phyloP scores from a whole-genome alignment of 2,888 invertebrate species.

The Pristionchus mayeri region DNA sequence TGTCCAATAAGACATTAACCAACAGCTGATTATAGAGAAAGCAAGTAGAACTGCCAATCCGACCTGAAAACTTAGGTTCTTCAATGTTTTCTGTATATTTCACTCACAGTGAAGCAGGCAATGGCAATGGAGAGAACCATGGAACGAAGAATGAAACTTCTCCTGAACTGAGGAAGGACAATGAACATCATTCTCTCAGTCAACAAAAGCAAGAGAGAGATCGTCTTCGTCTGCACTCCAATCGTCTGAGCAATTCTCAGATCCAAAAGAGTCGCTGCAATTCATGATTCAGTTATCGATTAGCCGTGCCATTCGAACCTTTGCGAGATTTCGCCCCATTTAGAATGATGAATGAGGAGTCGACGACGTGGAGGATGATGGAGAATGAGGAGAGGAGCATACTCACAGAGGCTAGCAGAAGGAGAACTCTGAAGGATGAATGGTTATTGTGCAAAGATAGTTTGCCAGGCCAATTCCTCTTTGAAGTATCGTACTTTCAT shows the following conservation, averaged over 20 bases:
- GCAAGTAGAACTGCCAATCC: neutral
- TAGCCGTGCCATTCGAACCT: neutral
- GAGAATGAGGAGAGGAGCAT: neutral
- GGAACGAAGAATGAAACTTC: neutral
- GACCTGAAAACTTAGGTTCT: neutral
- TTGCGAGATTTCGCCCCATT: neutral
- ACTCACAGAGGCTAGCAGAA: neutral
- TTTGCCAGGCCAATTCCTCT: no score
- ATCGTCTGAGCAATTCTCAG: neutral
- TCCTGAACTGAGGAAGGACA: neutral
- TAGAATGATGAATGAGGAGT: neutral
- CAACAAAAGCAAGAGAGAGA: neutral
- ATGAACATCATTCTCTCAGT: neutral
- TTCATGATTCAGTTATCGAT: neutral
- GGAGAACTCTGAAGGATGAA: neutral
- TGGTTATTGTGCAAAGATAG: no score
- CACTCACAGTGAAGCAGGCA: neutral
- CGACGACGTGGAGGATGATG: neutral
- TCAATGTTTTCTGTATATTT: neutral
- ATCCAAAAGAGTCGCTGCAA: neutral
- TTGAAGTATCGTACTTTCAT: no score
- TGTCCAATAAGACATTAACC: no score
- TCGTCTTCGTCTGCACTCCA: neutral
- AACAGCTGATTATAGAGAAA: neutral
- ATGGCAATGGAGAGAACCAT: neutral